phyloP scores from a whole-genome alignment of 2,888 invertebrate species.

The Lasioglossum malachurum region DNA sequence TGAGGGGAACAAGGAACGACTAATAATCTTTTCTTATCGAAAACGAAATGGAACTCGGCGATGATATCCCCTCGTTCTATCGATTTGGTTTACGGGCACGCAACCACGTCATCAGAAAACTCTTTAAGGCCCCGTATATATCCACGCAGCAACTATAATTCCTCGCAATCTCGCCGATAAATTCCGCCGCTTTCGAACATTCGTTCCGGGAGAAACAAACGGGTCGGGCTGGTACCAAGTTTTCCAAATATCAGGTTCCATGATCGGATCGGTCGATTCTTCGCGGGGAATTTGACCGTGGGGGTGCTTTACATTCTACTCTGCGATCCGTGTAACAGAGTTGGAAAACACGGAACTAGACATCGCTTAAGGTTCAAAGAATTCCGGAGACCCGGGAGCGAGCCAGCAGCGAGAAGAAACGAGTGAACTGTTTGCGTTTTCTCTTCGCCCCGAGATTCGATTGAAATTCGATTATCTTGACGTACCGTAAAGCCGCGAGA shows the following conservation, averaged over 20 bases:
- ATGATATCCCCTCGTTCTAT: neutral
- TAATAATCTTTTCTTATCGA: neutral
- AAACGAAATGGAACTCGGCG: neutral
- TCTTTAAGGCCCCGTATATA: neutral
- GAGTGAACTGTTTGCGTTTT: slow-evolving; percentile 29
- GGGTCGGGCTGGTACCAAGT: neutral
- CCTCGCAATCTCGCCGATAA: neutral
- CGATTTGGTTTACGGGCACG: neutral
- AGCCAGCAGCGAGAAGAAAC: neutral
- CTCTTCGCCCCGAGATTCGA: slow-evolving; percentile 17
- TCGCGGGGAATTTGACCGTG: slow-evolving; percentile 9
- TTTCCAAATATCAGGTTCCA: neutral
- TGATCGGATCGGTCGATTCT: neutral
- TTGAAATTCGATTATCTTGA: slow-evolving; percentile 36
- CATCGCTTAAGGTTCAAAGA: neutral
- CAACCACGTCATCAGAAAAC: neutral
- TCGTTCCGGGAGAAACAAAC: neutral
- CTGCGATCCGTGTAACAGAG: neutral
- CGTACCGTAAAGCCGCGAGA: slow-evolving; percentile 7
- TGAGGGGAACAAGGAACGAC: no score
- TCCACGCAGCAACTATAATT: neutral
- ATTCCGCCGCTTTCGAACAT: neutral
- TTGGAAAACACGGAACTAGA: neutral
- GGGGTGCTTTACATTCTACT: neutral
- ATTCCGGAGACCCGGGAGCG: neutral